Base-by-base conservation (phyloP, 1,140 invertebrate species). In the Microvelia longipes region DNA sequence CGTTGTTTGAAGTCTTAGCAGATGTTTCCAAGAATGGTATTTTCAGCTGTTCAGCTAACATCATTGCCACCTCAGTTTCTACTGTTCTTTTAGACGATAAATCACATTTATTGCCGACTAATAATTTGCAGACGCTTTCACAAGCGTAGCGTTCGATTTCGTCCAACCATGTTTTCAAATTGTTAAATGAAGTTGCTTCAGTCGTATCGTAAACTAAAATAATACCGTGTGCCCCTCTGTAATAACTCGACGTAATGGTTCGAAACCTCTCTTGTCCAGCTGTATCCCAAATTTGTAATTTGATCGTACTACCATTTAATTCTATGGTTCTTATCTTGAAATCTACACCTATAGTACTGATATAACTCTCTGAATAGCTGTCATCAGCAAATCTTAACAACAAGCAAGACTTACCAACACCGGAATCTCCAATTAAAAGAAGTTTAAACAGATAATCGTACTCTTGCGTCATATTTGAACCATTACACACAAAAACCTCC, bases 351-450 rank as follows among this genome's bases (percentile, higher is more conserved):
- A 71, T 71, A 0, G 70, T 71, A 28, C 67, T 68, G 27, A 71
- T 71, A 35, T 71, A 71, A 14, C 28, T 50, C 68, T 71, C 70
- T 0, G 70, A 71, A 66, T 71, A 71, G 14, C 29, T 61, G 50
- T 71, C 70, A 60, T 71, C 89, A 68, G 97, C 96, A 85, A 99
- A 99, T 83, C 97, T 87, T 69, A 99, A 84, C 69, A 99, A 82
- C 69, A 99, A 86, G 84, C 98, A 99, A 35, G 96, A 98, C 79
- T 99, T 99, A 79, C 98, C 98, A 77, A 99, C 98, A 75, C 98
- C 97, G 73, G 96, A 98, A 80, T 99, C 98, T 75, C 98, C 98
- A 85, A 99, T 99, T 77, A 99, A 85, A 73, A 99, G 86, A 71
- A 99, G 85, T 88, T 99, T 99, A 84, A 99, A 99, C 77, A 99